Base-by-base conservation (phyloP, 2,113 vertebrate genomes). In the Nematolebias whitei region DNA sequence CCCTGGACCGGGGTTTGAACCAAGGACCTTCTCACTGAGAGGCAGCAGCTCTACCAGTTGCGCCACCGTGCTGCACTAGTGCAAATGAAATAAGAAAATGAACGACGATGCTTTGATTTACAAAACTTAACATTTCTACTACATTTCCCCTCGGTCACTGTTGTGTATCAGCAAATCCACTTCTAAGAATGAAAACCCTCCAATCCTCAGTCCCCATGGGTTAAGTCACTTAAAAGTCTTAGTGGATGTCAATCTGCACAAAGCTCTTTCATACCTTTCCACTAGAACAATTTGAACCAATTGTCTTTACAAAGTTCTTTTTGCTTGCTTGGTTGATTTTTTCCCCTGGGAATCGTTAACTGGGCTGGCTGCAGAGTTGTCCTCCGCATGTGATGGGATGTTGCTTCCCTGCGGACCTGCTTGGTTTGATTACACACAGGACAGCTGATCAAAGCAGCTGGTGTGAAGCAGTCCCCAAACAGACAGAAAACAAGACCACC, bases 361-460 rank as follows among this genome's bases (percentile, higher is more conserved):
- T 20, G 14, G 2, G 12, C 41, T 24, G 22, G 16, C 24, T 48
- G n/a, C 48, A 56, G 60, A 16, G 22, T 51, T 47, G 79, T 38
- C 54, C 52, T 59, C 40, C 57, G 56, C 56, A 70, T 71, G 58
- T 62, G 68, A 76, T 49, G n/a, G 38, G 74, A 77, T 59, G 71
- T 20, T 50, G 76, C 75, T 74, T 63, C 45, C 53, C 71, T 16
- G 54, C 79, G 48, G 75, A 79, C 74, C 78, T 85, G 85, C 57
- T 80, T 61, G 51, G 38, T 75, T 69, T 73, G 72, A 83, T 83
- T 81, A 82, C 22, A 56, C 72, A 54, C 57, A 15, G 44, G 59
- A 67, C 26, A 35, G 35, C 74, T 83, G 85, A 87, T 87, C 84
- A 87, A 82, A 87, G 79, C 57, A 38, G 50, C 23, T 22, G 68